Evolutionary conservation across 2,113 vertebrate species (phyloP).

Genomic region (Geococcyx californianus): DNA sequence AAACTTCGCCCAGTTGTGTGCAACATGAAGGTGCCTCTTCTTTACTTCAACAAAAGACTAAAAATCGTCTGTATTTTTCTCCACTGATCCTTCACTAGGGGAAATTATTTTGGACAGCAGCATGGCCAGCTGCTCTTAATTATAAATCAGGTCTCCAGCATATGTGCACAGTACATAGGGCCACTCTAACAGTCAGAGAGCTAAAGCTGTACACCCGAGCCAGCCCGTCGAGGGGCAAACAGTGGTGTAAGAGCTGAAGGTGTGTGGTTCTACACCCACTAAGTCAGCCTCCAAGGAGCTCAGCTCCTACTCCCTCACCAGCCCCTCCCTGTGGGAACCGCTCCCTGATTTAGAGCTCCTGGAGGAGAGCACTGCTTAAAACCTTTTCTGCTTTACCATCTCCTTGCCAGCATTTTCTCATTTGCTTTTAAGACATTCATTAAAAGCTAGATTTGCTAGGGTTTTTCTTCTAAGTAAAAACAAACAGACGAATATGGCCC

Average conservation of each 20-base stretch:
- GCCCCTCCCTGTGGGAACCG: not conserved
- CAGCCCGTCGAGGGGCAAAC: not conserved
- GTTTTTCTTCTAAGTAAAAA: not conserved
- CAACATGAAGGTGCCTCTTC: not conserved
- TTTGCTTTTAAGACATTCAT: slow-evolving; percentile 11
- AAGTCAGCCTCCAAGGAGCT: not conserved
- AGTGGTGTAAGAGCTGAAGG: accelerated
- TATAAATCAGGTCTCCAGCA: slow-evolving; percentile 62
- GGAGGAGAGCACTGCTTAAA: not conserved
- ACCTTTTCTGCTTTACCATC: not conserved
- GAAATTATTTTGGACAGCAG: slow-evolving; percentile 62
- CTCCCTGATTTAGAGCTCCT: not conserved
- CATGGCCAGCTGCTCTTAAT: slow-evolving; percentile 63
- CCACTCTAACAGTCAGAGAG: not conserved
- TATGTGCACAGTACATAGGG: slow-evolving; percentile 29
- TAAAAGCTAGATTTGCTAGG: not conserved
- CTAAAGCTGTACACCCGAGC: not conserved
- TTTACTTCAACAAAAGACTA: not conserved
- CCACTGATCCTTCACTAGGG: slow-evolving; percentile 10
- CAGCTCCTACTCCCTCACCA: not conserved
- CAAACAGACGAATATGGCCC: not conserved
- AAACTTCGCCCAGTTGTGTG: not conserved
- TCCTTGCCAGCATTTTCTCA: not conserved
- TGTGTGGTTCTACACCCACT: not conserved
- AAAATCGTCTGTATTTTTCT: slow-evolving; percentile 23